Evolutionary conservation across 1,140 invertebrate species (phyloP).

Genomic region (Dendroctonus valens): DNA sequence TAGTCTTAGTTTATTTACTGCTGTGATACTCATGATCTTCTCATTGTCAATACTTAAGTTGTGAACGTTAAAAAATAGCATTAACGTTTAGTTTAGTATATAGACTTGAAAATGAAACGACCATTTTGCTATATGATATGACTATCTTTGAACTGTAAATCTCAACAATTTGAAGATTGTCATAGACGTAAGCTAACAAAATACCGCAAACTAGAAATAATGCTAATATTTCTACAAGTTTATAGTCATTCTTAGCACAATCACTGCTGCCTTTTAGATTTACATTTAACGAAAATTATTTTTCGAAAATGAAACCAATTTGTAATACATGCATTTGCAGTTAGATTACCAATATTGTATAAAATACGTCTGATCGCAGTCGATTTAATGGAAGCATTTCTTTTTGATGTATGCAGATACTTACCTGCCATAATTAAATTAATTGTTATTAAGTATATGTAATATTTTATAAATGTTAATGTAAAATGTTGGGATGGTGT

Average conservation of each 20-base stretch:
- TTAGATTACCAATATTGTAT: too few relatives aligned
- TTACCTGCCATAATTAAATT: too few relatives aligned
- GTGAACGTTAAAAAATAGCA: constrained; percentile 2
- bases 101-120: background rate
- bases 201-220: background rate
- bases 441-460: too few relatives aligned
- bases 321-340: too few relatives aligned
- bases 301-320: too few relatives aligned
- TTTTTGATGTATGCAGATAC: too few relatives aligned
- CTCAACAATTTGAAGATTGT: background rate
- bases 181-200: background rate
- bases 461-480: too few relatives aligned
- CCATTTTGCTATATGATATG: background rate
- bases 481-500: too few relatives aligned
- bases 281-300: background rate
- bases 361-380: too few relatives aligned
- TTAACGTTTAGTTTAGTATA: background rate
- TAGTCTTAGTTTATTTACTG: constrained; percentile 14
- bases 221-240: background rate
- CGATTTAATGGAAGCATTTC: too few relatives aligned
- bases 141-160: background rate
- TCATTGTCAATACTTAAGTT: constrained; percentile 25
- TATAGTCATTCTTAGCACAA: constrained; percentile 32
- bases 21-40: constrained; percentile 27
- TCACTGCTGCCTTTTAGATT: constrained; percentile 39